Evolutionary conservation across 2,113 vertebrate genomes (phyloP).

Genomic region (Cairina moschata): DNA sequence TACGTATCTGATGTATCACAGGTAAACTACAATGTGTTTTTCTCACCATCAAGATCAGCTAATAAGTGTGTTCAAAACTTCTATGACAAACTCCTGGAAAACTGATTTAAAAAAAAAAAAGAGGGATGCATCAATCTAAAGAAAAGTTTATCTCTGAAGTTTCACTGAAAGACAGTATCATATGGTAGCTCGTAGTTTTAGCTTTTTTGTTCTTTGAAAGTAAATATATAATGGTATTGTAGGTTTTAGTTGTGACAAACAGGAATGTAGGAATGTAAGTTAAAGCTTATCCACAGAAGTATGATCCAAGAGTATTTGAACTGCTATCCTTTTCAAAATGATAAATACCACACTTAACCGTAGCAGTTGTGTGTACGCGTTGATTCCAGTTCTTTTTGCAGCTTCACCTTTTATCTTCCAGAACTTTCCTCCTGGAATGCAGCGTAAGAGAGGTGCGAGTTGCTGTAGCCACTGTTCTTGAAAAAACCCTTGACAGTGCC

Average conservation of each 20-base stretch:
- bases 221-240: not conserved
- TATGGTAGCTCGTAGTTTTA: not conserved
- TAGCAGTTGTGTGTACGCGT: not conserved
- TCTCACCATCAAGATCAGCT: not conserved
- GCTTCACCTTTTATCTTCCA: conserved; percentile 63
- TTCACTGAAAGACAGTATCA: not conserved
- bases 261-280: not conserved
- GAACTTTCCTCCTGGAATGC: conserved; percentile 94
- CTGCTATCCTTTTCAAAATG: not conserved
- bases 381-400: conserved; percentile 40
- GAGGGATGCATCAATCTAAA: not conserved
- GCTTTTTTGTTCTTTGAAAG: not conserved
- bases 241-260: not conserved
- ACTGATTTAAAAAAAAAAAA: not conserved
- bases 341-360: not conserved
- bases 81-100: not conserved
- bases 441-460: conserved; percentile 92
- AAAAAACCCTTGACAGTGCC: conserved; percentile 96
- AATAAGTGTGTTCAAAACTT: not conserved
- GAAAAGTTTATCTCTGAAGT: not conserved
- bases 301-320: not conserved
- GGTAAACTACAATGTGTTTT: not conserved
- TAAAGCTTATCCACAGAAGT: not conserved
- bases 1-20: not conserved
- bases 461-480: conserved; percentile 94